Conservation (phyloP, 2,888 invertebrate genomes). For the Drosophila tripunctata region DNA sequence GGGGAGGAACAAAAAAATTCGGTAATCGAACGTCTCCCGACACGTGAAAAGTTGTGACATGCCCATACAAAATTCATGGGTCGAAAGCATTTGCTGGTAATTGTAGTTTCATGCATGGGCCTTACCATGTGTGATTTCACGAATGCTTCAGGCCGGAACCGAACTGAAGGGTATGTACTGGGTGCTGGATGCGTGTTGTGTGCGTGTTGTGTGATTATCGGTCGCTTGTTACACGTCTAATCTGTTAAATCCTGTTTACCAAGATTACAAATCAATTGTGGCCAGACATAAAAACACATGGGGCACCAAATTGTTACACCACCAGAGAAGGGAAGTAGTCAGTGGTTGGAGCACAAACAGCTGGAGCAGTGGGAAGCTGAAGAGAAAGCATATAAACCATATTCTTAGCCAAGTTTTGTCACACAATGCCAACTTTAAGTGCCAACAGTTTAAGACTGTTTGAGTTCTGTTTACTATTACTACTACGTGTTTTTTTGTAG, state of each 20-base stretch:
- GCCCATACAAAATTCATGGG: too few relatives aligned
- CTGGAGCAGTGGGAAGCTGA: neutral
- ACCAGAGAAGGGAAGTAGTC: neutral
- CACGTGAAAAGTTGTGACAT: too few relatives aligned
- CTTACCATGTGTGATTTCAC: too few relatives aligned
- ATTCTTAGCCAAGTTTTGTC: conserved; percentile 26
- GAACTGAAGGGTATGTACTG: too few relatives aligned
- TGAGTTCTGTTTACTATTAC: too few relatives aligned
- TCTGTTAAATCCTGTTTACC: conserved; percentile 80
- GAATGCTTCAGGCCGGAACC: too few relatives aligned
- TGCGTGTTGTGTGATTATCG: conserved; percentile 71
- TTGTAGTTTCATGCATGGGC: too few relatives aligned
- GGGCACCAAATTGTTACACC: conserved; percentile 20
- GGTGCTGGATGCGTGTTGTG: conserved; percentile 43
- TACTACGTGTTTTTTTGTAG: too few relatives aligned
- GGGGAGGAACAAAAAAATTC: too few relatives aligned
- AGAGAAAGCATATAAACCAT: conserved; percentile 12
- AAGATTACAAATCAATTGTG: conserved; percentile 79
- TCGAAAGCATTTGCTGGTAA: too few relatives aligned
- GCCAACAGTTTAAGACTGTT: conserved; percentile 15
- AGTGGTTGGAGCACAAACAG: too few relatives aligned
- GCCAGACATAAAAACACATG: conserved; percentile 71
- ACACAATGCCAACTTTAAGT: conserved; percentile 44
- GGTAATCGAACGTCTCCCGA: too few relatives aligned
- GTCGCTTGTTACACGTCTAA: conserved; percentile 76